phyloP scores from a whole-genome alignment of 1,140 invertebrate genomes.

The Ips typographus region DNA sequence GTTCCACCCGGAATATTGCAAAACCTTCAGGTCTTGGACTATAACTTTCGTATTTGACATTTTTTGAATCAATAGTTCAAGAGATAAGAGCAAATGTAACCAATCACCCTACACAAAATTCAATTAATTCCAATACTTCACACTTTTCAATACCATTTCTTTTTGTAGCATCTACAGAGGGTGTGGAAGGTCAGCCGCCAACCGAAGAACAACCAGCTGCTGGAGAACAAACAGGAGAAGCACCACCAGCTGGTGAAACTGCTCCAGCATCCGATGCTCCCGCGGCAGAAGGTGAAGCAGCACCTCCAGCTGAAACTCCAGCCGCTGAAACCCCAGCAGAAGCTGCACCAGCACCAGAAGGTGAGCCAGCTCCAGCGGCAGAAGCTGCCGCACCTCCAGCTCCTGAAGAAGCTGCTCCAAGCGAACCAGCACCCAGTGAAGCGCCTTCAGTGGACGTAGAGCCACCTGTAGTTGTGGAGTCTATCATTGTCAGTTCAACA shows the following conservation, averaged over 20 bases:
- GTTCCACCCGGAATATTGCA: no score
- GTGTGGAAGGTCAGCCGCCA: conserved; percentile 49
- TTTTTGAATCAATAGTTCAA: no score
- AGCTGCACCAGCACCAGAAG: conserved; percentile 27
- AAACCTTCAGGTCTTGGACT: no score
- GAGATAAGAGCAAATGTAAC: no score
- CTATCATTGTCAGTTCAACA: not conserved
- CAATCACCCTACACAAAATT: no score
- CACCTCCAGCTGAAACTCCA: conserved; percentile 34
- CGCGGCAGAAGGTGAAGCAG: conserved; percentile 35
- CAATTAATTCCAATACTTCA: no score
- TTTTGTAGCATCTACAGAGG: no score
- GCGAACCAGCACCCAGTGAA: conserved; percentile 20
- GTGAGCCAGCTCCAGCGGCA: conserved; percentile 24
- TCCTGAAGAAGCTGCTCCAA: conserved; percentile 35
- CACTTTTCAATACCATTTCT: no score
- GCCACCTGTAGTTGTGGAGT: not conserved
- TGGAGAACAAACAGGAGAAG: conserved; percentile 44
- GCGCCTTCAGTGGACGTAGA: conserved; percentile 1
- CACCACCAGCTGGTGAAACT: conserved; percentile 40
- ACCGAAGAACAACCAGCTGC: conserved; percentile 48
- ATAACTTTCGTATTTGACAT: no score
- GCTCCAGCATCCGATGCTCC: conserved; percentile 47
- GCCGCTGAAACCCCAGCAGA: conserved; percentile 22
- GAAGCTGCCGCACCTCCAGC: conserved; percentile 33